These are phyloP conservation scores for Sycophila texana DNA, from an alignment of 2,888 invertebrate genomes.

Conservation along the genomic window DNA sequence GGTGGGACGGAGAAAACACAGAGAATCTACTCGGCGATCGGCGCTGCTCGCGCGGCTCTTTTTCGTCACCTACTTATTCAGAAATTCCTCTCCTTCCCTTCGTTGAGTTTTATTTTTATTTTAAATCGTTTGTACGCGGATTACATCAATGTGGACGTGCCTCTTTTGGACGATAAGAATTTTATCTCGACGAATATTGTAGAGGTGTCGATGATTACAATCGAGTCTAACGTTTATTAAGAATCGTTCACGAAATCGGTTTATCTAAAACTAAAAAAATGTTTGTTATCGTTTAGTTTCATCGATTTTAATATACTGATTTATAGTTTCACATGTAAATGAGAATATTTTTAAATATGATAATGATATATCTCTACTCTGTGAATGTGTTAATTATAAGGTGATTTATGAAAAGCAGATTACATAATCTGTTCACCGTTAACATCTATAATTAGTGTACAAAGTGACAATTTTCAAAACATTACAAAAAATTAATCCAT, in stretches of 20 bases:
- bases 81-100: not conserved
- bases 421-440: too few relatives aligned
- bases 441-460: too few relatives aligned
- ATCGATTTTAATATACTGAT: too few relatives aligned
- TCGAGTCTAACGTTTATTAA: not conserved
- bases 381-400: too few relatives aligned
- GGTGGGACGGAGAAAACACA: not conserved
- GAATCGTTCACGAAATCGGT: not conserved
- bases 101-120: not conserved
- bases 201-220: not conserved
- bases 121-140: not conserved
- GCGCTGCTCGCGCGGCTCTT: not conserved
- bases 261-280: slow-evolving; percentile 12
- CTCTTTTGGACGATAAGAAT: slow-evolving; percentile 20
- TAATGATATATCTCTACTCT: too few relatives aligned
- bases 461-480: too few relatives aligned
- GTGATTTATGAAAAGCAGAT: too few relatives aligned
- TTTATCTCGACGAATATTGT: slow-evolving; percentile 19
- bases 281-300: not conserved
- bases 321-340: too few relatives aligned
- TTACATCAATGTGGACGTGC: slow-evolving; percentile 9
- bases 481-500: too few relatives aligned
- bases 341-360: too few relatives aligned
- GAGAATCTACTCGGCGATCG: not conserved
- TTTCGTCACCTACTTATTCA: not conserved